Evolutionary conservation across 2,113 vertebrate species (phyloP).

Genomic region (Varanus salvator): DNA sequence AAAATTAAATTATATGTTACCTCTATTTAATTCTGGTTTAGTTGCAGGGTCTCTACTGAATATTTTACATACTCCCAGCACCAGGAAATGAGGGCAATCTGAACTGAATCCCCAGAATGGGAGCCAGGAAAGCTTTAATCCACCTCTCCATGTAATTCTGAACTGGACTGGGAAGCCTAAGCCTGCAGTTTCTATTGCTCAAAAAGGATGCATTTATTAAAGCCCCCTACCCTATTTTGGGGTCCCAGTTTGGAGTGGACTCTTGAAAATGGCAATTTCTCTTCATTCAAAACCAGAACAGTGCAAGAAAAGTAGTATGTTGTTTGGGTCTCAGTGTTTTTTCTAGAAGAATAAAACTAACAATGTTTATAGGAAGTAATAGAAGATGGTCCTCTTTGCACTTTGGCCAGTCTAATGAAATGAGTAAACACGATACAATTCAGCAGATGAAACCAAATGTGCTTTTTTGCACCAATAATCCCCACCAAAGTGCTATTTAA

Average conservation of each 20-base stretch:
- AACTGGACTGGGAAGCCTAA: neutral
- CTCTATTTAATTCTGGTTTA: neutral
- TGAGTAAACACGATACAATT: neutral
- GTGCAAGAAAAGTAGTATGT: neutral
- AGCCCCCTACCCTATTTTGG: neutral
- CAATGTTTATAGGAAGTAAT: too few species aligned
- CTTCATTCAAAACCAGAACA: neutral
- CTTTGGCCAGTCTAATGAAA: neutral
- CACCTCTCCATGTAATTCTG: neutral
- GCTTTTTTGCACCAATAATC: neutral
- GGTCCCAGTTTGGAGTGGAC: too few species aligned
- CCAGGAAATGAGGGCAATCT: neutral
- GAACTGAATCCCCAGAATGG: neutral
- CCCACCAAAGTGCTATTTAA: neutral
- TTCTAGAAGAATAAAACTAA: too few species aligned
- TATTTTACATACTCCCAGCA: neutral
- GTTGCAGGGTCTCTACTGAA: neutral
- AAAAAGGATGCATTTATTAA: neutral
- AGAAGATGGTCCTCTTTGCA: too few species aligned
- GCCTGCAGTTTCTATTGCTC: neutral
- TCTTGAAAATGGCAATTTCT: neutral
- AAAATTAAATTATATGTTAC: neutral
- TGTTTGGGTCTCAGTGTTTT: neutral
- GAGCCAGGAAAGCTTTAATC: neutral
- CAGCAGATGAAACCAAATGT: neutral